phyloP scores from a whole-genome alignment of 1,140 invertebrate genomes.

The Oedothorax gibbosus region DNA sequence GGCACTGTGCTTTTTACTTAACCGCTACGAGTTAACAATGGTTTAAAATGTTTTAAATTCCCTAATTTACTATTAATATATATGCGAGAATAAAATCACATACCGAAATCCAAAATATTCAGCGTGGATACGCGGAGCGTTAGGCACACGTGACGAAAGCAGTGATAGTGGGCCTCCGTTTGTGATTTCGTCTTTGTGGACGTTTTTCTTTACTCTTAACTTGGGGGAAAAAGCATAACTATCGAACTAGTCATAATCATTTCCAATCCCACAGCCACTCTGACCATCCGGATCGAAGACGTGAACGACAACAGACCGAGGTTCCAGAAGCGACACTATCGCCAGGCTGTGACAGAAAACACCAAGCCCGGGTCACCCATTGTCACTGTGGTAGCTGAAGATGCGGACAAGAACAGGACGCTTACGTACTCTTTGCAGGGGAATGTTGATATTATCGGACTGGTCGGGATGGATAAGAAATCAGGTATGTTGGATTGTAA shows the following conservation, averaged over 20 bases:
- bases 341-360: constrained; percentile 85
- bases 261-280: constrained; percentile 72
- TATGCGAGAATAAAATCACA: too few species aligned
- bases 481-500: constrained; percentile 51
- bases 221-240: not conserved
- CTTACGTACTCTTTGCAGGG: constrained; percentile 86
- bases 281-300: constrained; percentile 81
- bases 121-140: too few species aligned
- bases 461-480: constrained; percentile 81
- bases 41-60: too few species aligned
- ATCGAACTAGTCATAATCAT: not conserved
- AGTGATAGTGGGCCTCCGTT: too few species aligned
- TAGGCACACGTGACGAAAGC: too few species aligned
- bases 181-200: too few species aligned
- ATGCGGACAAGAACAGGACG: constrained; percentile 88
- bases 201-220: too few species aligned
- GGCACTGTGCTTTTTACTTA: too few species aligned
- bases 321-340: constrained; percentile 83
- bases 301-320: constrained; percentile 93
- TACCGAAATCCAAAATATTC: too few species aligned
- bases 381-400: constrained; percentile 84
- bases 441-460: constrained; percentile 70
- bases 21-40: too few species aligned
- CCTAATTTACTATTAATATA: too few species aligned
- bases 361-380: constrained; percentile 86